Evolutionary conservation across 2,113 vertebrate species (phyloP).

Genomic region (Haemorhous mexicanus): DNA sequence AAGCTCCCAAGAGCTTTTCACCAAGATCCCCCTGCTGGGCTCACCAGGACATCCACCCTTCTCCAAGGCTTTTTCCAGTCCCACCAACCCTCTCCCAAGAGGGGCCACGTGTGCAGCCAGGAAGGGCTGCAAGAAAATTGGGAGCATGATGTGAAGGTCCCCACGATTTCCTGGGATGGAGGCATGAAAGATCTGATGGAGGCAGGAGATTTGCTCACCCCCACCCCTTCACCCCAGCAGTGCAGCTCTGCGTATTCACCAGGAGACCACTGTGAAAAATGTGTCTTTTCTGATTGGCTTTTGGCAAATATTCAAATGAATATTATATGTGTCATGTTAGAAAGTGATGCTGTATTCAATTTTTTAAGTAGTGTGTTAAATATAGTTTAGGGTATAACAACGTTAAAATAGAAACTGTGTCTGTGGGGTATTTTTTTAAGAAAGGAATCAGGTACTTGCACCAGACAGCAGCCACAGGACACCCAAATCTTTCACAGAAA

Average conservation of each 20-base stretch:
- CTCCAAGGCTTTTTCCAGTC: neutral
- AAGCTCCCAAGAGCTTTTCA: neutral
- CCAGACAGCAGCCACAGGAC: too few species aligned
- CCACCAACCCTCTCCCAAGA: neutral
- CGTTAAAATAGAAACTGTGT: too few species aligned
- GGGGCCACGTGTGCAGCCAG: accelerated
- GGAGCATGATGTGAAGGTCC: accelerated
- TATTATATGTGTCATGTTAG: too few species aligned
- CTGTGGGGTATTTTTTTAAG: too few species aligned
- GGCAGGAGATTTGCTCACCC: accelerated
- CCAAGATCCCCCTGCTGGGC: accelerated
- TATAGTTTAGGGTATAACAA: too few species aligned
- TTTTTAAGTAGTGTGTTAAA: too few species aligned
- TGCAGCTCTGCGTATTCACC: neutral
- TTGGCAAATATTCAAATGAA: too few species aligned
- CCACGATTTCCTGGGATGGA: accelerated
- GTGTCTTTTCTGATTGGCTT: too few species aligned
- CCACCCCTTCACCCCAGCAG: neutral
- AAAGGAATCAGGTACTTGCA: too few species aligned
- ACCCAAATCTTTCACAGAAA: too few species aligned
- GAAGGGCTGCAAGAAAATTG: neutral
- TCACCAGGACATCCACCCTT: neutral
- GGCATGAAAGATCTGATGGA: accelerated
- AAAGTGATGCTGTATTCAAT: too few species aligned
- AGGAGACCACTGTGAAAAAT: neutral